Evolutionary conservation across 2,113 vertebrate species (phyloP), one percentile per base, ranked within the genome.

Genomic region (Suncus etruscus): DNA sequence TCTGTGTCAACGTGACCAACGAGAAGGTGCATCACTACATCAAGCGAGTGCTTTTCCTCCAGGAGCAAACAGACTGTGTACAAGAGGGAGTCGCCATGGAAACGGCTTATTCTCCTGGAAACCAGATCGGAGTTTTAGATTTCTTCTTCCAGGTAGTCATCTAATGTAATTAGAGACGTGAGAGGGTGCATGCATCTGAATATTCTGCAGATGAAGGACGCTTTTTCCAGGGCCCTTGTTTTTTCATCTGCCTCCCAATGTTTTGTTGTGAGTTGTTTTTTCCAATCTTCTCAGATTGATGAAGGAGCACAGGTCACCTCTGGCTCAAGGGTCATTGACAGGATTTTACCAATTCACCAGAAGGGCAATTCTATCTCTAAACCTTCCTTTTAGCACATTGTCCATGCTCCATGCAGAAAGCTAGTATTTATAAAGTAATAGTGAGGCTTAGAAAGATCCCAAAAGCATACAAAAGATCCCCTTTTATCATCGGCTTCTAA

Each of bases 1-100:
- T 99, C 72, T 99, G 99, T 95, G 98, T 99, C 97, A 99, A 99
- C 98, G 98, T 99, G 98, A 98, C 98, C 98, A 99, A 99, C 47
- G 99, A 99, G 98, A 98, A 98, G 95, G 97, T 99, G 92, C 98
- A 99, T 95, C 98, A 98, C 95, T 98, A 99, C 83, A 98, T 98
- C 97, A 98, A 97, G 31, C 98, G 99, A 96, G 98, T 99, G 94
- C 98, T 99, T 91, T 99, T 99, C 96, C 98, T 98, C 82, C 98
- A 99, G 92, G 99, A 99, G 96, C 99, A 99, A 97, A 95, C 98
- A 51, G 99, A 99, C 96, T 99, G 99, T 98, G 97, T 98, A 95
- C 98, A 99, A 97, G 99, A 99, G 96, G 99, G 98, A 86, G 97
- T 99, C 97, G 61, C 98, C 98, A 98, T 98, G 98, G 99, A 99